phyloP scores from a whole-genome alignment of 2,888 invertebrate species.

The Zygogramma bicolorata region DNA sequence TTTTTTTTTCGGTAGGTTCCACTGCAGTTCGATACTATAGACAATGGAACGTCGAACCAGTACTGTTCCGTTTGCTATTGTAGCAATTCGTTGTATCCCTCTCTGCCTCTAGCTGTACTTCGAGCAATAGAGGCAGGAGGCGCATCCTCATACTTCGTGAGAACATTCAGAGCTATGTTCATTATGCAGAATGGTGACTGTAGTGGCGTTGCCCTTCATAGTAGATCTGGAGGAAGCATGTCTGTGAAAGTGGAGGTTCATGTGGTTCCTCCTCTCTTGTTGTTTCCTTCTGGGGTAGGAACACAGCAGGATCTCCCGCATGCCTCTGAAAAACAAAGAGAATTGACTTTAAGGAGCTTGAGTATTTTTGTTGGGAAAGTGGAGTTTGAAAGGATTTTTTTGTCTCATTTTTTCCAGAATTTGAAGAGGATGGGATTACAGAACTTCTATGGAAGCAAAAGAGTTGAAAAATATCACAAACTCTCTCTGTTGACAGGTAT shows the following conservation, averaged over 20 bases:
- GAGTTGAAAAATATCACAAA: too few relatives aligned
- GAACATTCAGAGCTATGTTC: slow-evolving; percentile 61
- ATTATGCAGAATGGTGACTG: slow-evolving; percentile 61
- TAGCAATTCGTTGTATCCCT: not conserved
- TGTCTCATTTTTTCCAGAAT: too few relatives aligned
- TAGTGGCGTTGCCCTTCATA: slow-evolving; percentile 59
- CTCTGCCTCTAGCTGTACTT: slow-evolving; percentile 46
- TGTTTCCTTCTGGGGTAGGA: slow-evolving; percentile 60
- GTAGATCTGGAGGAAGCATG: slow-evolving; percentile 60
- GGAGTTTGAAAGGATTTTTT: too few relatives aligned
- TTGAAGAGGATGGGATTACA: too few relatives aligned
- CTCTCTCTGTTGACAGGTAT: too few relatives aligned
- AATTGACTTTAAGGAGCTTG: too few relatives aligned
- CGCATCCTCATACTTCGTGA: slow-evolving; percentile 62
- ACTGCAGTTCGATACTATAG: too few relatives aligned
- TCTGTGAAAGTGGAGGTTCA: slow-evolving; percentile 55
- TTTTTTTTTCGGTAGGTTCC: too few relatives aligned
- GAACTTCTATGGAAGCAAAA: too few relatives aligned
- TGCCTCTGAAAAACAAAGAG: slow-evolving; percentile 71
- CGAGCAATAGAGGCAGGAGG: slow-evolving; percentile 58
- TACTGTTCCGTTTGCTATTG: too few relatives aligned
- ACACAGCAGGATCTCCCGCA: slow-evolving; percentile 83
- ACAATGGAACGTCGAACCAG: too few relatives aligned
- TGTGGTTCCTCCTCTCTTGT: slow-evolving; percentile 57
- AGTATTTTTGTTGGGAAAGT: too few relatives aligned